Evolutionary conservation across 1,140 invertebrate genomes (phyloP), one percentile per base, ranked within the genome.

Genomic region (Ylistrum balloti): DNA sequence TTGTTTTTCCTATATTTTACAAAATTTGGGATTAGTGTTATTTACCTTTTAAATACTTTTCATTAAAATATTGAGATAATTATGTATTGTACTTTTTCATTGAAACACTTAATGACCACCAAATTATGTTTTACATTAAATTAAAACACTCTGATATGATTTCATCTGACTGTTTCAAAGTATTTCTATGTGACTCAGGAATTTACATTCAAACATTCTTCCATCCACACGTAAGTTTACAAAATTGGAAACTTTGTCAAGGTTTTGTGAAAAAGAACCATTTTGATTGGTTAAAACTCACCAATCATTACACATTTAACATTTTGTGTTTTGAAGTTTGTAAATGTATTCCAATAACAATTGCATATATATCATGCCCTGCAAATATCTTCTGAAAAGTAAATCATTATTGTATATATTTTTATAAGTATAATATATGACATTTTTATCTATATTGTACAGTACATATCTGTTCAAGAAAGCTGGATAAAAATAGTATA

Each of bases 281-380:
- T 28, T 74, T 28, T 74, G 56, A n/a, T 74, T 74, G 56, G 56
- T 74, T 74, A 74, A 74, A 74, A 74, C 56, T 74, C 15, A 74
- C 56, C 56, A 74, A 74, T 74, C 56, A 74, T 22, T 7, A 74
- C 5, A 11, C 5, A 28, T 74, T 22, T 74, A 28, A 74, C 56
- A 74, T 74, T n/a, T 74, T 74, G 56, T 74, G 56, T 74, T 74
- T 74, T 7, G 22, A n/a, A n/a, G 56, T 74, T 74, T 74, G 22
- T 7, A 22, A 56, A 56, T 56, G 22, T 56, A 74, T 15, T 45
- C 41, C 20, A 17, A 45, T 45, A 17, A 15, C 41, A 45, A 13
- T 17, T 45, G 17, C 41, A n/a, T n/a, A n/a, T n/a, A n/a, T n/a
- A 45, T 13, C 9, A 45, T 45, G 1, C 41, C 41, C 9, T 13